These are phyloP conservation scores for Intellagama lesueurii DNA, from an alignment of 2,797 vertebrate species.

Conservation along the genomic window DNA sequence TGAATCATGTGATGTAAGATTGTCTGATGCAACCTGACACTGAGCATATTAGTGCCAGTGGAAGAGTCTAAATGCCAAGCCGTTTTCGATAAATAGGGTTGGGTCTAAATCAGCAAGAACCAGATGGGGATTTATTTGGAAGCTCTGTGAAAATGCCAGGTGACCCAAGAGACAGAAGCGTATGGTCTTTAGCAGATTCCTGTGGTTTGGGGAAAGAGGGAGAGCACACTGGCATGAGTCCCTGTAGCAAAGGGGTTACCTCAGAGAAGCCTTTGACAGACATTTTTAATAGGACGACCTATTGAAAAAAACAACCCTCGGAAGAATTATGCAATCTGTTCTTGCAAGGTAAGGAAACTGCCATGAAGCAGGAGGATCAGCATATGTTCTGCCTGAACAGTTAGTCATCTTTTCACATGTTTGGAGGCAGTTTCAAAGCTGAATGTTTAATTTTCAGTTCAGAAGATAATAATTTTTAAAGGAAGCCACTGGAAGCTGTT, in stretches of 20 bases:
- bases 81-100: slow-evolving; percentile 52
- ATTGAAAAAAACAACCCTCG: background rate
- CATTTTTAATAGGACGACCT: background rate
- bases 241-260: too few relatives aligned
- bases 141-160: slow-evolving; percentile 55
- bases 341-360: background rate
- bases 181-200: background rate
- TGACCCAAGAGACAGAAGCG: background rate
- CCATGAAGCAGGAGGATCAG: background rate
- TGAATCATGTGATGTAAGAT: slow-evolving; percentile 9
- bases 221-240: too few relatives aligned
- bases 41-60: slow-evolving; percentile 57
- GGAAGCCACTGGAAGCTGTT: too few relatives aligned
- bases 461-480: too few relatives aligned
- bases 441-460: too few relatives aligned
- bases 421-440: background rate
- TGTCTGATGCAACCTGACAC: slow-evolving; percentile 54
- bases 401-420: background rate
- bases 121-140: slow-evolving; percentile 56
- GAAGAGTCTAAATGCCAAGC: slow-evolving; percentile 69
- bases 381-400: background rate
- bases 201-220: background rate
- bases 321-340: background rate
- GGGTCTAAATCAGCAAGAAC: slow-evolving; percentile 40
- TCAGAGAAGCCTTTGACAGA: background rate